A percentile compares a stretch with the other conserved stretches of the same genome.
Evolutionary conservation across 2,113 vertebrate species (phyloP).

Genomic region (Indicator maculatus): DNA sequence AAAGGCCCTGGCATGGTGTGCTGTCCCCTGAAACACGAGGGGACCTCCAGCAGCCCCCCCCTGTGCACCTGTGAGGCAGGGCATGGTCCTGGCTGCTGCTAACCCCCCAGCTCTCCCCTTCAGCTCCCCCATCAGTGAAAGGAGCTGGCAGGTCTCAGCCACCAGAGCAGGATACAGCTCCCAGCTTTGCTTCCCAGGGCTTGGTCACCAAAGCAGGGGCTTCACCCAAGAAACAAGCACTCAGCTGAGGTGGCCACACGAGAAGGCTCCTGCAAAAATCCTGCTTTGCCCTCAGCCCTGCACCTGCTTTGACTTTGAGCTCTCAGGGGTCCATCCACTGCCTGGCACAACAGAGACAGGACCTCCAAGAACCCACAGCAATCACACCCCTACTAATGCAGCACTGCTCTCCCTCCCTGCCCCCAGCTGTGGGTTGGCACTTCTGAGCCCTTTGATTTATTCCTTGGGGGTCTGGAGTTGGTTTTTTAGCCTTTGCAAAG

Average conservation of each 20-base stretch:
- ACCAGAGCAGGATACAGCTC: neutral
- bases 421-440: neutral
- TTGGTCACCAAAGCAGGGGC: fast-evolving
- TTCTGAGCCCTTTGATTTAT: neutral
- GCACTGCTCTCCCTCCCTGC: neutral
- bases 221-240: neutral
- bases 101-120: fast-evolving
- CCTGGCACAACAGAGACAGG: neutral
- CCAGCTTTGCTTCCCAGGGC: neutral
- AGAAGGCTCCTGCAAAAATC: neutral
- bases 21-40: fast-evolving
- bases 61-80: fast-evolving
- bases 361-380: neutral
- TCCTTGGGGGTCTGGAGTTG: fast-evolving
- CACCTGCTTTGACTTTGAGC: fast-evolving
- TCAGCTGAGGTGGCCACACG: fast-evolving
- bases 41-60: neutral
- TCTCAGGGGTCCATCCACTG: fast-evolving
- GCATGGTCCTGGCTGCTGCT: neutral
- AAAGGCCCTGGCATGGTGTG: fast-evolving
- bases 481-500: neutral
- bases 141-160: neutral
- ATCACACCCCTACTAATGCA: fast-evolving
- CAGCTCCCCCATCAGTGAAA: neutral
- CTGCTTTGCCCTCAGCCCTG: neutral